phyloP scores from a whole-genome alignment of 2,797 vertebrate genomes.

The Mormyrus hasselquistii region DNA sequence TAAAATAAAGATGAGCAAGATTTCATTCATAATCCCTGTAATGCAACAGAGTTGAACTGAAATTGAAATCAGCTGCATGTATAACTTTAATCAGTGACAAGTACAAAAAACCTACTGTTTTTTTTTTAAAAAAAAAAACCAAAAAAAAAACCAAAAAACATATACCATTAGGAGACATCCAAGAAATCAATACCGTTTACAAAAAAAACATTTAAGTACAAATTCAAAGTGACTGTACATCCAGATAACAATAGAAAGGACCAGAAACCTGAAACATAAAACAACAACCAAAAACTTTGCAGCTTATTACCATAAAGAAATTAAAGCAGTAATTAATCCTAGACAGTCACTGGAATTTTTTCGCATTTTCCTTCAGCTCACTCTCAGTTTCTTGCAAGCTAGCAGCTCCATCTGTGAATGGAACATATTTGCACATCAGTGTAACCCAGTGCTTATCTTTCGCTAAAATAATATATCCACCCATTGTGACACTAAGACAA shows the following conservation, averaged over 20 bases:
- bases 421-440: background rate
- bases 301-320: background rate
- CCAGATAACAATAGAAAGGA: background rate
- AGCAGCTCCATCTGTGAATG: slow-evolving; percentile 8
- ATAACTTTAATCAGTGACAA: background rate
- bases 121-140: background rate
- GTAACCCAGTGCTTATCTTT: background rate
- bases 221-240: background rate
- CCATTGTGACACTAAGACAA: background rate
- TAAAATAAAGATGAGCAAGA: background rate
- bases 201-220: background rate
- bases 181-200: background rate
- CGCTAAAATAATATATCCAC: background rate
- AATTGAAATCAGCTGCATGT: background rate
- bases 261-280: background rate
- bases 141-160: background rate
- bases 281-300: background rate
- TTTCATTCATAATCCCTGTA: background rate
- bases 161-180: background rate
- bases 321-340: background rate
- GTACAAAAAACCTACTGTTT: background rate
- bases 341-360: background rate
- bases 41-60: background rate
- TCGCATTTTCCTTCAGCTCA: background rate
- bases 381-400: background rate